Evolutionary conservation across 2,797 vertebrate genomes (phyloP), one percentile per base, ranked within the genome.

Genomic region (Tangara arthus): DNA sequence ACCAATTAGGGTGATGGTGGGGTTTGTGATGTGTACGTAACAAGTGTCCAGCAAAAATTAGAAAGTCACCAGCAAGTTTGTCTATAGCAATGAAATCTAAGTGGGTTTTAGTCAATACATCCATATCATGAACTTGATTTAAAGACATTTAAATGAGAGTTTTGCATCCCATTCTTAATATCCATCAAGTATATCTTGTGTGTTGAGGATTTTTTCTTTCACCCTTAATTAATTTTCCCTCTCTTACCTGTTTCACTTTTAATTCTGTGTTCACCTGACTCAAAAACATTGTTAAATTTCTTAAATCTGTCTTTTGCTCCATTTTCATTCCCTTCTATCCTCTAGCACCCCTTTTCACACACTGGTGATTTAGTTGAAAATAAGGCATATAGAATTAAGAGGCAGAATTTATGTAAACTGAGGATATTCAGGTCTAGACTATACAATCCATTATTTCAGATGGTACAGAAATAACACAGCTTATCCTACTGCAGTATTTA

Each of bases 381-480:
- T 34, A 39, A 92, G n/a, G 26, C 6, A 90, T 92, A 89, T 28
- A 10, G 55, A 93, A 91, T 77, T 76, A 72, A 83, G 76, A 80
- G 16, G 63, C 7, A 89, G 60, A 75, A 86, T 4, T 90, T 23
- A 24, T 5, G 22, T 6, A 66, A 82, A 75, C 32, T 69, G 59
- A 63, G 80, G 44, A 75, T 78, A 93, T 49, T 73, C 65, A 68
- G 57, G 56, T 75, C 41, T 92, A 63, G 73, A 72, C 46, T 81
- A 83, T 22, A 76, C 41, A 71, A 89, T 89, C 30, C 47, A 82
- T 86, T 95, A 84, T 44, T 93, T 55, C 61, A 77, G 52, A 72
- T 69, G 78, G 60, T 89, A 91, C 68, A 85, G 57, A 92, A 95
- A 87, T 88, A 95, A 91, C 39, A 44, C 49, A 30, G 82, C 94